Evolutionary conservation across 2,888 invertebrate genomes (phyloP).

Genomic region (Diarsia brunnea): DNA sequence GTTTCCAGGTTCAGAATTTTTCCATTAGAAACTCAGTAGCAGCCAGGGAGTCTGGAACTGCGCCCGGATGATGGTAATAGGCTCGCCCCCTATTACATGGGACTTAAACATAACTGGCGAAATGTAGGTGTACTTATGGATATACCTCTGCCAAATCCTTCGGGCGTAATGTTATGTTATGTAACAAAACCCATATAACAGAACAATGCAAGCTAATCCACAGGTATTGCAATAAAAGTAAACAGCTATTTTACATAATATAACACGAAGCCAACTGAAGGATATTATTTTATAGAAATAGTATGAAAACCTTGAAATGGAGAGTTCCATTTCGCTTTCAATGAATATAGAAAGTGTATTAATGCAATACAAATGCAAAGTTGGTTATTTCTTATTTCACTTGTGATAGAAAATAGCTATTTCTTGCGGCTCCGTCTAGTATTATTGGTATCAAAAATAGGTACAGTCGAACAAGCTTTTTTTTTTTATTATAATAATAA

Average conservation of each 20-base stretch:
- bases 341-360: constrained; percentile 3
- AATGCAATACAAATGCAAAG: background rate
- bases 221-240: background rate
- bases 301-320: background rate
- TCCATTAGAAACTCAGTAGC: no score
- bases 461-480: no score
- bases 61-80: no score
- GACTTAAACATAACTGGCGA: no score
- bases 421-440: background rate
- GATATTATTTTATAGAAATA: constrained; percentile 29
- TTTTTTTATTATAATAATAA: no score
- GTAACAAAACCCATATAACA: background rate
- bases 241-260: constrained; percentile 5
- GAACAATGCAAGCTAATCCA: background rate
- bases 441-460: background rate
- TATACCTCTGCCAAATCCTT: no score
- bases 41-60: no score
- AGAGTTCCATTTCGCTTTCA: background rate
- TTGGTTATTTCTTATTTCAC: background rate
- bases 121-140: no score
- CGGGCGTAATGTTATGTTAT: no score
- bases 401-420: background rate
- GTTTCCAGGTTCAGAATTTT: no score
- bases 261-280: background rate
- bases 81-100: no score